Percentiles rank a stretch among this genome's conserved stretches.
phyloP scores from a whole-genome alignment of 2,113 vertebrate species.

The Phoenicopterus ruber region DNA sequence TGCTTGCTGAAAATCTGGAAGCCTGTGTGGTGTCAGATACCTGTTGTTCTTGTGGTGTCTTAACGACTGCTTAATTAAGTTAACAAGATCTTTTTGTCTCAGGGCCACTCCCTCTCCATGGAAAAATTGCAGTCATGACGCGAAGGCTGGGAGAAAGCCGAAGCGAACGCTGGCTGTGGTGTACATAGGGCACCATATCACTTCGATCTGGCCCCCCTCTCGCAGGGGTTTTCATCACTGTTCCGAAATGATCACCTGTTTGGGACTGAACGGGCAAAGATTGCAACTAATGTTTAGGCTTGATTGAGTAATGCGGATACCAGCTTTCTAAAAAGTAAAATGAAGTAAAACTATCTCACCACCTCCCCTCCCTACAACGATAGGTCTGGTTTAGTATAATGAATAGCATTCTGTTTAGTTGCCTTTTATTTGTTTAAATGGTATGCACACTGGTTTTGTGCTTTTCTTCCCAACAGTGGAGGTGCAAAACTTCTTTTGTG shows the following conservation, averaged over 20 bases:
- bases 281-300: not conserved
- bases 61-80: not conserved
- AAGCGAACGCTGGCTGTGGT: not conserved
- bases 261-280: not conserved
- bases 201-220: not conserved
- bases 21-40: not conserved
- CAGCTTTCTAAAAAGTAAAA: not conserved
- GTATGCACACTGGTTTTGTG: not conserved
- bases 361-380: not conserved
- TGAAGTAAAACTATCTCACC: not conserved
- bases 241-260: not conserved
- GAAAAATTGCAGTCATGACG: rapidly evolving
- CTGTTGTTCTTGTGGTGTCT: not conserved
- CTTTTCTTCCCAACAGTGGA: not conserved
- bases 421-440: not conserved
- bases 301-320: not conserved
- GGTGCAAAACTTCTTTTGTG: not conserved
- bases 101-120: not conserved
- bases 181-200: rapidly evolving
- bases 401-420: not conserved
- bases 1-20: not conserved
- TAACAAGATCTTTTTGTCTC: not conserved
- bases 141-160: not conserved
- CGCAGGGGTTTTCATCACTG: not conserved
- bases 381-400: not conserved